Conservation (phyloP, 1,140 invertebrate species). For the Nomia melanderi region DNA sequence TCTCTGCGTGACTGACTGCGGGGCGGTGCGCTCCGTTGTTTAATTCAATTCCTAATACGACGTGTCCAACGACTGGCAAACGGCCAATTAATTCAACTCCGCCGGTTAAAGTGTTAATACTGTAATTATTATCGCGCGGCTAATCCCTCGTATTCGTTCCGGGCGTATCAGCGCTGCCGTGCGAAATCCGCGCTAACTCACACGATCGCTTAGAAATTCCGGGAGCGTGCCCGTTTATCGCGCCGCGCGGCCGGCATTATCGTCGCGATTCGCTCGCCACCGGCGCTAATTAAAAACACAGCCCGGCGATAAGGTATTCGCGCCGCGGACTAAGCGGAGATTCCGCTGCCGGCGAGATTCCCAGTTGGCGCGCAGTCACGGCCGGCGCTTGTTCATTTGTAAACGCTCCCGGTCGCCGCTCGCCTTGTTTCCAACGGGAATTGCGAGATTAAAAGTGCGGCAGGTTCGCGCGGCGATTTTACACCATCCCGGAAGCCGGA, state of each 20-base stretch:
- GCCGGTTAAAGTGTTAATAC: not conserved
- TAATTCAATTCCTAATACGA: not conserved
- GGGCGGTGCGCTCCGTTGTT: too few relatives aligned
- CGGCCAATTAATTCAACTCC: not conserved
- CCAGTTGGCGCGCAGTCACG: not conserved
- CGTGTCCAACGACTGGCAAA: not conserved
- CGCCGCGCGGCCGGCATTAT: slow-evolving; percentile 24
- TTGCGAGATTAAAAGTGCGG: slow-evolving; percentile 26
- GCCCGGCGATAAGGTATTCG: slow-evolving; percentile 2
- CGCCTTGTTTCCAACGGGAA: not conserved
- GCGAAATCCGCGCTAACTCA: not conserved
- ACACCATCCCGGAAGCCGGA: not conserved
- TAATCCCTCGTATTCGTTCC: not conserved
- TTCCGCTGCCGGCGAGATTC: not conserved
- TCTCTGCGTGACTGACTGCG: too few relatives aligned
- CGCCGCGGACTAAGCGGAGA: not conserved
- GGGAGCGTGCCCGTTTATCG: slow-evolving; percentile 20
- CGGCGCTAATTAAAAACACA: slow-evolving; percentile 45
- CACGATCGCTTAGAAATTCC: not conserved
- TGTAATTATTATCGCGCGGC: not conserved
- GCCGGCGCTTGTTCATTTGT: not conserved
- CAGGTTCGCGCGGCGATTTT: slow-evolving; percentile 2
- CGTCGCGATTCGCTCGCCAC: slow-evolving; percentile 36
- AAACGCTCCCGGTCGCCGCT: not conserved
- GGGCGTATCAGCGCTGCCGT: too few relatives aligned